These are phyloP conservation scores for Drosophila heteroneura DNA, from an alignment of 2,888 invertebrate genomes.

Conservation along the genomic window DNA sequence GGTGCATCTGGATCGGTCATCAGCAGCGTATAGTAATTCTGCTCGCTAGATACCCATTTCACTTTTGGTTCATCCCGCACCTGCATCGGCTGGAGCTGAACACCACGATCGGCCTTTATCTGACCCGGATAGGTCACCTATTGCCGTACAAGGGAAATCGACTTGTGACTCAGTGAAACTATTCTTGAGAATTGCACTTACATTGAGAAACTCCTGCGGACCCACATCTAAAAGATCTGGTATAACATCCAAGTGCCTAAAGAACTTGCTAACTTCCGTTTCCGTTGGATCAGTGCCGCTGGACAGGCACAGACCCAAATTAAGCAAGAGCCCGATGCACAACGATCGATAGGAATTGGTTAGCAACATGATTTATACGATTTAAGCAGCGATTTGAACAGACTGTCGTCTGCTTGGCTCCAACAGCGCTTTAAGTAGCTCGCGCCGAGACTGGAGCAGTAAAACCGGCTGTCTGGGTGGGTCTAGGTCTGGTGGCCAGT, in stretches of 20 bases:
- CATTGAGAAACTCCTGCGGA: conserved; percentile 82
- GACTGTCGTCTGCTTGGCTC: conserved; percentile 30
- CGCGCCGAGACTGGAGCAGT: conserved; percentile 10
- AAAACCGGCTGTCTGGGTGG: conserved; percentile 53
- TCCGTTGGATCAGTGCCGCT: conserved; percentile 42
- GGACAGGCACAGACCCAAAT: neutral
- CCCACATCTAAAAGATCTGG: conserved; percentile 83
- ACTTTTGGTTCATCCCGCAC: conserved; percentile 70
- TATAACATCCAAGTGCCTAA: conserved; percentile 82
- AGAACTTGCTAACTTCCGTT: conserved; percentile 80
- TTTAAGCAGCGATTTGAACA: conserved; percentile 3
- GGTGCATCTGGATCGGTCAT: conserved; percentile 94
- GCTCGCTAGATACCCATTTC: conserved; percentile 54
- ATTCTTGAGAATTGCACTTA: conserved; percentile 33
- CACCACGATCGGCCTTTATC: conserved; percentile 87
- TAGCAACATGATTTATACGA: conserved; percentile 21
- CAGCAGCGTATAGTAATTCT: conserved; percentile 71
- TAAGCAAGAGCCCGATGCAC: conserved; percentile 20
- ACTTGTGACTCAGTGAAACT: neutral
- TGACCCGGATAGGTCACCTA: conserved; percentile 82
- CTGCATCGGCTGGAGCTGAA: conserved; percentile 90
- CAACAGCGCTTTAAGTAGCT: conserved; percentile 43
- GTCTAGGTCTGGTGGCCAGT: conserved; percentile 46
- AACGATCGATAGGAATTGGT: conserved; percentile 17
- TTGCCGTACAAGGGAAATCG: neutral